Evolutionary conservation across 2,888 invertebrate genomes (phyloP).

Genomic region (Mythimna vitellina): DNA sequence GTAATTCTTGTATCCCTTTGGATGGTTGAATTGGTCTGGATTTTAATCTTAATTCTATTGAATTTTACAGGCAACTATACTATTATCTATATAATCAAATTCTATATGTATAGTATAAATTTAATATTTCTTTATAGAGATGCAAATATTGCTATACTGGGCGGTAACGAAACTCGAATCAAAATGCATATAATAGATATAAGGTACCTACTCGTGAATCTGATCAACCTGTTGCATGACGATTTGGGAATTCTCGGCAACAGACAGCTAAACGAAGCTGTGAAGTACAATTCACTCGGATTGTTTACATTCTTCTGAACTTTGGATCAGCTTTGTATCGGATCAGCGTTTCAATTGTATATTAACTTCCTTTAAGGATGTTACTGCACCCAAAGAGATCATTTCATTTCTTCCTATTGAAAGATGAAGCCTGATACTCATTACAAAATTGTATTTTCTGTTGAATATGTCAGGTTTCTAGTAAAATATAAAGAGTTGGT

Average conservation of each 20-base stretch:
- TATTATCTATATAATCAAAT: not conserved
- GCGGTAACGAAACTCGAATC: constrained; percentile 16
- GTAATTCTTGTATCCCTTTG: constrained; percentile 7
- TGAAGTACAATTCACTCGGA: constrained; percentile 30
- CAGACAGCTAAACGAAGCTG: constrained; percentile 40
- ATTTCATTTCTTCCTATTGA: constrained; percentile 54
- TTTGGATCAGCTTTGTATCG: not conserved
- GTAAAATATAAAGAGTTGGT: constrained; percentile 63
- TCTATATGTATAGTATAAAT: not conserved
- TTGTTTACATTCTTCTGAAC: constrained; percentile 30
- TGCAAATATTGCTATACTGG: not conserved
- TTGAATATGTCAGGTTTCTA: constrained; percentile 39
- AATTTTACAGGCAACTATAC: not conserved
- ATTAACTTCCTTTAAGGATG: constrained; percentile 50
- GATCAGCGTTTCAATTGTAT: constrained; percentile 2
- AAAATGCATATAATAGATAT: constrained; percentile 37
- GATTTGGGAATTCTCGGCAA: constrained; percentile 51
- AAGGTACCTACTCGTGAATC: constrained; percentile 15
- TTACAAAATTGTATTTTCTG: constrained; percentile 62
- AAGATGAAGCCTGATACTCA: constrained; percentile 67
- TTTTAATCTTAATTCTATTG: not conserved
- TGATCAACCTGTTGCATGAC: constrained; percentile 67
- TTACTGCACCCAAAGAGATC: constrained; percentile 51
- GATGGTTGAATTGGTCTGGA: not conserved
- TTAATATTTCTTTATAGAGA: not conserved